A percentile compares a stretch with the other conserved stretches of the same genome.
Evolutionary conservation across 2,113 vertebrate genomes (phyloP).

Genomic region (Psophia crepitans): DNA sequence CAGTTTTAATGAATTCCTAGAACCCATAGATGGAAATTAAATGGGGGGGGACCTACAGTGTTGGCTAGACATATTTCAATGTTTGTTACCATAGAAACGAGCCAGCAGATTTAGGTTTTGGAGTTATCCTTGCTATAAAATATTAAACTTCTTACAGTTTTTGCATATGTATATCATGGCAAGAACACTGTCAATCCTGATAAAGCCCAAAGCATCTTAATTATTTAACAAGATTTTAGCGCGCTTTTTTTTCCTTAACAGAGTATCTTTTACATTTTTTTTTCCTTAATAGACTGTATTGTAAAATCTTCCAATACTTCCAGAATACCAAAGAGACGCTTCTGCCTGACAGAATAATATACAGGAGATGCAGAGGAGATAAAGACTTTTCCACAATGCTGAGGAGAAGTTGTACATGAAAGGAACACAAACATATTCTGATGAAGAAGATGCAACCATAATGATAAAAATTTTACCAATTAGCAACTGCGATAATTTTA

Average conservation of each 20-base stretch:
- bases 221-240: slow-evolving; percentile 56
- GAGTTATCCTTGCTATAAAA: slow-evolving; percentile 76
- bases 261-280: too few species aligned
- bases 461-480: neutral
- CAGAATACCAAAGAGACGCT: neutral
- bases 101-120: slow-evolving; percentile 70
- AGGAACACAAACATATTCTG: neutral
- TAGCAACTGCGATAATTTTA: neutral
- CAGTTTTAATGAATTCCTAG: slow-evolving; percentile 66
- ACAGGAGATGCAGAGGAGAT: neutral
- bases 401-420: neutral
- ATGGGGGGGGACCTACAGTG: slow-evolving; percentile 48
- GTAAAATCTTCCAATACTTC: slow-evolving; percentile 6
- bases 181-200: slow-evolving; percentile 55
- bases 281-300: slow-evolving; percentile 4
- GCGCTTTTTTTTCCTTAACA: too few species aligned
- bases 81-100: slow-evolving; percentile 80
- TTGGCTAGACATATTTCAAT: slow-evolving; percentile 72
- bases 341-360: neutral
- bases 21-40: slow-evolving; percentile 70
- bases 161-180: slow-evolving; percentile 61
- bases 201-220: slow-evolving; percentile 58
- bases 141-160: slow-evolving; percentile 75
- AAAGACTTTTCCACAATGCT: neutral
- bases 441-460: neutral